phyloP scores from a whole-genome alignment of 1,140 invertebrate genomes.

The Drosophila virilis region DNA sequence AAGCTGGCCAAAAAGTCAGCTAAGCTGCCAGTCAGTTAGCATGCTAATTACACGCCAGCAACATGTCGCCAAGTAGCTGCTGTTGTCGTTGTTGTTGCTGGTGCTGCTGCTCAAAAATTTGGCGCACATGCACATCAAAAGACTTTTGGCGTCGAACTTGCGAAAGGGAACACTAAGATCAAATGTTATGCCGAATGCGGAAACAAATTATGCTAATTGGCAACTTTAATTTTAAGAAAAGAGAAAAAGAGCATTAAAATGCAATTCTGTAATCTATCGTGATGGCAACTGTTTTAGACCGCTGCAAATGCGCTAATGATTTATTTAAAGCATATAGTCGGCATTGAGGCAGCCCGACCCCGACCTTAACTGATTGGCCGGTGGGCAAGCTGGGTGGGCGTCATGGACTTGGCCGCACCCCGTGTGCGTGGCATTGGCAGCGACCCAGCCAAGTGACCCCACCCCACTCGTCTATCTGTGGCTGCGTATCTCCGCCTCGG shows the following conservation, averaged over 20 bases:
- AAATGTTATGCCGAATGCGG: conserved; percentile 7
- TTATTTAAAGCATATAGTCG: conserved; percentile 74
- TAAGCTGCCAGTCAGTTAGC: conserved; percentile 30
- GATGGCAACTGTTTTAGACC: conserved; percentile 37
- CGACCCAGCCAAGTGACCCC: conserved; percentile 58
- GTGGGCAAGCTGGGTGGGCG: conserved; percentile 72
- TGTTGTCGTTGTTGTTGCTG: conserved; percentile 2
- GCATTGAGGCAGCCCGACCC: conserved; percentile 39
- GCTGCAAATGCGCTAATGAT: conserved; percentile 66
- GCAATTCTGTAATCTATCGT: conserved; percentile 9
- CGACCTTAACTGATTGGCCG: conserved; percentile 67
- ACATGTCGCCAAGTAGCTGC: conserved; percentile 59
- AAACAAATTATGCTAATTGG: background rate
- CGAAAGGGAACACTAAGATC: conserved; percentile 6
- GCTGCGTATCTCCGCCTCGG: conserved; percentile 74
- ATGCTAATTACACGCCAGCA: conserved; percentile 71
- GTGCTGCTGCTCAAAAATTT: conserved; percentile 24
- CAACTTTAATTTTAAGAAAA: background rate
- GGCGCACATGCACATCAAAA: conserved; percentile 32
- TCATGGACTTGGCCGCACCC: conserved; percentile 60
- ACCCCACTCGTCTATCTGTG: conserved; percentile 68
- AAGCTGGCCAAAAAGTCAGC: conserved; percentile 15
- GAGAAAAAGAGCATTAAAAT: conserved; percentile 5
- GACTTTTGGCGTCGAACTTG: conserved; percentile 29
- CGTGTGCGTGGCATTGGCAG: conserved; percentile 71